Base-by-base conservation (phyloP, 2,888 invertebrate genomes). In the Cheilosia soror region DNA sequence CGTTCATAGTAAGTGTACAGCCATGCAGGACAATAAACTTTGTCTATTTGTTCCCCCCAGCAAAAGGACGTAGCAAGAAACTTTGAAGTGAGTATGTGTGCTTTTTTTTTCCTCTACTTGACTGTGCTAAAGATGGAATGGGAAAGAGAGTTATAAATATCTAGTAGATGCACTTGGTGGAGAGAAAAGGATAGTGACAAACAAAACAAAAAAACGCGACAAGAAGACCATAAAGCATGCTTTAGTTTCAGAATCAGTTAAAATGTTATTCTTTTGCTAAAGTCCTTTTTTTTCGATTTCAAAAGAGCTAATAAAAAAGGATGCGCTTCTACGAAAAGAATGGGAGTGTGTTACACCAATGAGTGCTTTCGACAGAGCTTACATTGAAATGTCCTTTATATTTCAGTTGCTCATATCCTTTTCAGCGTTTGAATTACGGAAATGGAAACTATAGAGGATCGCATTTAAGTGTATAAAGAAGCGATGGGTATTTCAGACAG, bases 1-100 rank as follows among this genome's bases (percentile, higher is more conserved):
- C 51, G 47, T 66, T 66, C 77, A 49, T 49, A 68, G 73, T 73
- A 84, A 83, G 82, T 83, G 79, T 62, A 60, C 62, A 72, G 58
- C 65, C 55, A 72, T 78, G 63, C 79, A 63, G 83, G 68, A 84
- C 84, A 84, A 84, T 84, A 84, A 84, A 84, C 79, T 79, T 84
- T 60, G 75, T 79, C 79, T 79, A 79, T 84, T 79, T 79, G 83
- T 69, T 79, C 58, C 40, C 40, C n/a, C 49, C 15, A 25, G 76
- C 20, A 69, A 75, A 44, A 79, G 65, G 65, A 79, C 51, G 15
- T 65, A 66, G 51, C 11, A 72, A 47, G 65, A 77, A 57, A 62
- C 77, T 72, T 72, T 66, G 31, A 77, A 72, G 71, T 60, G 77
- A 62, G 71, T 60, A 31, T 69, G 42, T 49, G 47, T 55, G n/a